These are phyloP conservation scores for Trematomus bernacchii DNA, from an alignment of 2,797 vertebrate species.

Conservation along the genomic window DNA sequence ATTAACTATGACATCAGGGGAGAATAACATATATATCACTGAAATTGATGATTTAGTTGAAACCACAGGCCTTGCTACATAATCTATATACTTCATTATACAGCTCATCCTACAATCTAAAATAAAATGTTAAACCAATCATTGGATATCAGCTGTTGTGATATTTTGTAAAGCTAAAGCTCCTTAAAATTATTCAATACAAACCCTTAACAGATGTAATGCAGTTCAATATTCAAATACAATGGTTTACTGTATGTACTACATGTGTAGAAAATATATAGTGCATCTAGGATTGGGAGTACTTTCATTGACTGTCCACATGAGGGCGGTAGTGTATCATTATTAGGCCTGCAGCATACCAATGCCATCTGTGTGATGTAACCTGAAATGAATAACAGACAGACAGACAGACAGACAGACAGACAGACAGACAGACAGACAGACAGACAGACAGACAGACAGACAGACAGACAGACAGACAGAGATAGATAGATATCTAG, in stretches of 20 bases:
- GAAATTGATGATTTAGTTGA: too few relatives aligned
- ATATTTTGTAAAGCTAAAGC: neutral
- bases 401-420: slow-evolving; percentile 5
- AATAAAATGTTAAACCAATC: neutral
- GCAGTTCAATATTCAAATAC: neutral
- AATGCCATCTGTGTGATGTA: neutral
- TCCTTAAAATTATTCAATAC: neutral
- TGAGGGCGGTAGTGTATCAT: slow-evolving; percentile 56
- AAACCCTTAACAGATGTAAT: neutral
- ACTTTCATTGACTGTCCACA: slow-evolving; percentile 31
- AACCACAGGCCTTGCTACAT: too few relatives aligned
- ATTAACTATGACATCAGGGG: neutral
- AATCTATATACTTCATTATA: too few relatives aligned
- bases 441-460: slow-evolving; percentile 26
- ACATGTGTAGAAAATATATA: neutral
- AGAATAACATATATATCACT: too few relatives aligned
- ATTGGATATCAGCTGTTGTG: neutral
- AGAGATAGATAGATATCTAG: too few relatives aligned
- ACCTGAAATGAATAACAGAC: neutral
- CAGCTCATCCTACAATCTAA: neutral
- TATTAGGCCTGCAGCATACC: neutral
- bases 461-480: slow-evolving; percentile 11
- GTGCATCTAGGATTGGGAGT: neutral
- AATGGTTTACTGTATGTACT: neutral
- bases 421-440: slow-evolving; percentile 19